Evolutionary conservation across 2,797 vertebrate genomes (phyloP), one percentile per base, ranked within the genome.

Genomic region (Champsocephalus esox): DNA sequence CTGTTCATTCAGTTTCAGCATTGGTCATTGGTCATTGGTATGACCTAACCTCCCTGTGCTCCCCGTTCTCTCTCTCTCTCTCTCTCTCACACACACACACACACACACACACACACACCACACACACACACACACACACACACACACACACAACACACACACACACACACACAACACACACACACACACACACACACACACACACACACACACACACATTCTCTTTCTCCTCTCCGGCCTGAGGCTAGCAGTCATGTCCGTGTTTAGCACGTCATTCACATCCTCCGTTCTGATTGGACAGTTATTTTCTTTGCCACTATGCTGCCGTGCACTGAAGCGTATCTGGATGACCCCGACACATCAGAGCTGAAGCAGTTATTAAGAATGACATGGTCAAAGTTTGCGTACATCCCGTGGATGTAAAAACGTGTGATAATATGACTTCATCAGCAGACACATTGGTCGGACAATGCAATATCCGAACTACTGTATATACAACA

Each of bases 241-340:
- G 9, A 5, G 32, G 51, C 50, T 12, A 24, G 55, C 55, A 16
- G 13, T 55, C 55, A 17, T 59, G 55, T 59, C 45, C 12, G 66
- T 16, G 12, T 46, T n/a, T 6, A n/a, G 61, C 61, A 10, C 9
- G 34, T 51, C 49, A 48, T 50, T 46, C 21, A 48, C 32, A 58
- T 9, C 3, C 17, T 38, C 28, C 3, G 17, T 32, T 48, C 45
- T 68, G 45, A 49, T 68, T 58, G 54, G 66, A 12, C 34, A 16
- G 65, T 67, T 67, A 56, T 56, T 67, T 55, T 56, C 24, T 67
- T 70, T 60, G 46, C 34, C 19, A 10, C 46, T 59, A n/a, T 43
- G 34, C 34, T 50, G 9, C 67, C 2, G 4, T n/a, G 46, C 34
- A 51, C 17, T 44, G 3, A 28, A 24, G 13, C 12, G 41, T 32